phyloP scores from a whole-genome alignment of 2,888 invertebrate species.

The Lepidocyrtoides sp. region DNA sequence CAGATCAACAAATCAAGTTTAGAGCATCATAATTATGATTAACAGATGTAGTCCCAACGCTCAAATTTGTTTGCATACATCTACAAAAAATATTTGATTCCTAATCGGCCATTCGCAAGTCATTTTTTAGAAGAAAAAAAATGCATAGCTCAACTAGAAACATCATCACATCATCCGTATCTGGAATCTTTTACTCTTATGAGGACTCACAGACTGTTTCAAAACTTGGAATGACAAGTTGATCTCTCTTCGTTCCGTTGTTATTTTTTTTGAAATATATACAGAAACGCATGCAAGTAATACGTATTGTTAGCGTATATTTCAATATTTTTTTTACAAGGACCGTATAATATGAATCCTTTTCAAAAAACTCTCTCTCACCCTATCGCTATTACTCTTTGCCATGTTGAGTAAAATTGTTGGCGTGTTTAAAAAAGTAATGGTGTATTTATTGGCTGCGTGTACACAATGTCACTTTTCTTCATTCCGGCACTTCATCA shows the following conservation, averaged over 20 bases:
- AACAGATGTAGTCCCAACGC: constrained; percentile 51
- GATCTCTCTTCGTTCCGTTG: constrained; percentile 67
- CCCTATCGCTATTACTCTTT: constrained; percentile 1
- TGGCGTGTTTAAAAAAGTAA: constrained; percentile 65
- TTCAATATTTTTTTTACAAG: constrained; percentile 20
- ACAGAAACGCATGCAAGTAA: background rate
- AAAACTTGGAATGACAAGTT: constrained; percentile 70
- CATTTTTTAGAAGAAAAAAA: background rate
- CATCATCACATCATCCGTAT: background rate
- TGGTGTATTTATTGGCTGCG: constrained; percentile 71
- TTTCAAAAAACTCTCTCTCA: background rate
- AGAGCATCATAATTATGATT: constrained; percentile 29
- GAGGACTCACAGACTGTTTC: constrained; percentile 69
- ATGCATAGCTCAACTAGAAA: background rate
- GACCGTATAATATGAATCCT: background rate
- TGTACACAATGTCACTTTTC: constrained; percentile 79
- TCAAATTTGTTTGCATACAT: constrained; percentile 41
- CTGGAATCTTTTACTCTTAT: constrained; percentile 26
- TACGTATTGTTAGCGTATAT: constrained; percentile 5
- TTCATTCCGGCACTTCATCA: constrained; percentile 78
- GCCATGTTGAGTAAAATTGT: background rate
- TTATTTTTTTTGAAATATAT: constrained; percentile 12
- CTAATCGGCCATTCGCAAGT: background rate
- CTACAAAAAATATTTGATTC: constrained; percentile 6
- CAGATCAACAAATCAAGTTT: constrained; percentile 53